Evolutionary conservation across 2,797 vertebrate species (phyloP).

Genomic region (Aythya fuligula): DNA sequence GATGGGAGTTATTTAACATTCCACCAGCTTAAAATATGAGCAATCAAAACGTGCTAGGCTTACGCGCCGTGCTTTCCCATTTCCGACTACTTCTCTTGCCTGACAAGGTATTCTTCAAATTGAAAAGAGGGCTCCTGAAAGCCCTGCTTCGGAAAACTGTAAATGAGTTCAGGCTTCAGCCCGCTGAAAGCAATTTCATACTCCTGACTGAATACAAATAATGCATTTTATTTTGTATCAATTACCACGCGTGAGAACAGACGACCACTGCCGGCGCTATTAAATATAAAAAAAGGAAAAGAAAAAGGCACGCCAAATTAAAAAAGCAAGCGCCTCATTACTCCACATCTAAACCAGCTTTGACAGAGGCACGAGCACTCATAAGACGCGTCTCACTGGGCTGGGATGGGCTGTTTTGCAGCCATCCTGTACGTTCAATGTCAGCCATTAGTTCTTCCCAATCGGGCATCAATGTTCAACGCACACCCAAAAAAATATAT

Average conservation of each 20-base stretch:
- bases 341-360: slow-evolving; percentile 44
- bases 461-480: slow-evolving; percentile 76
- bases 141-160: slow-evolving; percentile 38
- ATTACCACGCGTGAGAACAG: slow-evolving; percentile 60
- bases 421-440: slow-evolving; percentile 52
- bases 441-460: slow-evolving; percentile 80
- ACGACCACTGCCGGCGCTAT: neutral
- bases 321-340: slow-evolving; percentile 65
- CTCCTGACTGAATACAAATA: slow-evolving; percentile 67
- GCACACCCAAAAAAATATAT: slow-evolving; percentile 74
- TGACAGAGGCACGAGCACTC: slow-evolving; percentile 46
- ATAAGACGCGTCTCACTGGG: neutral
- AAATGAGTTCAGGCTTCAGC: slow-evolving; percentile 66
- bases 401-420: slow-evolving; percentile 48
- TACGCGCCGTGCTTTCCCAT: slow-evolving; percentile 32
- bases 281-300: neutral
- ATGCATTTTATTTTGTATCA: slow-evolving; percentile 71
- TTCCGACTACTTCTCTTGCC: slow-evolving; percentile 45
- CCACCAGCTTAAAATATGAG: slow-evolving; percentile 62
- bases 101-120: slow-evolving; percentile 71
- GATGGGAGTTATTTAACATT: slow-evolving; percentile 54
- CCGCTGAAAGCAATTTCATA: slow-evolving; percentile 49
- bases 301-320: slow-evolving; percentile 44
- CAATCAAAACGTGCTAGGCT: slow-evolving; percentile 27
- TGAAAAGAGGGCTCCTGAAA: slow-evolving; percentile 64